Base-by-base conservation (phyloP, 2,888 invertebrate genomes). In the Lasioglossum leucozonium region DNA sequence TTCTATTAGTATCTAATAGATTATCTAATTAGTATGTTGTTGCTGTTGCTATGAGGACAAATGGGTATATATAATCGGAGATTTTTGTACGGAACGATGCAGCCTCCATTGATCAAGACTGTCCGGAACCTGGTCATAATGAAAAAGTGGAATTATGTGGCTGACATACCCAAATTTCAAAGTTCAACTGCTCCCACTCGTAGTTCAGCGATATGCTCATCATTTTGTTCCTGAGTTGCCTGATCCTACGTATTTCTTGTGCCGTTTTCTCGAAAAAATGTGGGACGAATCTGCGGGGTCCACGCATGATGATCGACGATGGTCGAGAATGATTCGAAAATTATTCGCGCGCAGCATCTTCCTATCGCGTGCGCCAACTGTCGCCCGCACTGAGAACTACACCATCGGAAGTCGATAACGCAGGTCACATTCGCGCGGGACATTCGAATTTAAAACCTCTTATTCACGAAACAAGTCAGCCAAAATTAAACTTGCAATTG, bases 81-180 rank as follows among this genome's bases (percentile, higher is more conserved):
- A 55, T n/a, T 55, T 55, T 11, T 10, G 22, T 22, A 11, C 11
- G 11, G n/a, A n/a, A 8, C n/a, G n/a, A 11, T 22, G 13, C 42
- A 22, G 71, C 42, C 6, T 42, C 26, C n/a, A n/a, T 37, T 69
- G 37, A 11, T 40, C n/a, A 11, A n/a, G 13, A 34, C n/a, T 11
- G 22, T 0, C n/a, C 4, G n/a, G n/a, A 10, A 22, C 11, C 30
- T 22, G 47, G 18, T 3, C 3, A n/a, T 16, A 62, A 16, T 0
- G 26, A 81, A 4, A 58, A 78, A 69, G 26, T n/a, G 13, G 26
- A 8, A 37, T 77, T 79, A 73, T 65, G n/a, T 10, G 18, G 62
- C 62, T 26, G 42, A 92, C 94, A 81, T 94, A 94, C 94, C 94
- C 94, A 94, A 78, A 94, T 94, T 72, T 93, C 93, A 22, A 82